These are phyloP conservation scores for Piaya cayana DNA, from an alignment of 2,113 vertebrate genomes.

Conservation along the genomic window DNA sequence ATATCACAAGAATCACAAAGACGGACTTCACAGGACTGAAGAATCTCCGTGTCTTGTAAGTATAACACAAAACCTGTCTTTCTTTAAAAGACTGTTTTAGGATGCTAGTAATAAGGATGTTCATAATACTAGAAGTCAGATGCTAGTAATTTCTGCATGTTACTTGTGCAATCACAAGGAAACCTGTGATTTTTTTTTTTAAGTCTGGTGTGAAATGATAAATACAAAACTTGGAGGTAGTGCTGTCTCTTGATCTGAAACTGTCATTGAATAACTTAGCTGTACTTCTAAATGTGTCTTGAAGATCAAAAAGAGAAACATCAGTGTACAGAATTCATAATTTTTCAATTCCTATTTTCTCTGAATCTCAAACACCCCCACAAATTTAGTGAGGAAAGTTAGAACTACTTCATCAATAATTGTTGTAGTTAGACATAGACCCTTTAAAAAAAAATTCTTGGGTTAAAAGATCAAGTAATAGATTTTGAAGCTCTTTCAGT, in stretches of 20 bases:
- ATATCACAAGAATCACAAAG: conserved; percentile 95
- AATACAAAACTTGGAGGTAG: not conserved
- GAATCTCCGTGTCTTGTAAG: conserved; percentile 97
- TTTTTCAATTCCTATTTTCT: not conserved
- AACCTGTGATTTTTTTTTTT: not conserved
- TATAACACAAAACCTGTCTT: not conserved
- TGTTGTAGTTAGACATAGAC: not conserved
- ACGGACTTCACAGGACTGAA: conserved; percentile 92
- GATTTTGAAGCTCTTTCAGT: not conserved
- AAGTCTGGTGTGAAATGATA: not conserved
- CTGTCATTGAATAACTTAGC: not conserved
- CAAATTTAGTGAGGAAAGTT: not conserved
- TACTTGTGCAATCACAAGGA: not conserved
- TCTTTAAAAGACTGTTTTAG: rapidly evolving
- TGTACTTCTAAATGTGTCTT: not conserved
- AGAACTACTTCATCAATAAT: not conserved
- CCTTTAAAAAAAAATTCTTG: not conserved
- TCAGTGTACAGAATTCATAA: not conserved
- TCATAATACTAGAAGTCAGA: not conserved
- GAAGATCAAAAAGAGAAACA: not conserved
- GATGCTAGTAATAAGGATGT: not conserved
- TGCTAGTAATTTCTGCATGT: not conserved
- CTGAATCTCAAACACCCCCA: not conserved
- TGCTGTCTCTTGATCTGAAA: not conserved
- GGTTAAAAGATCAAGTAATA: not conserved